These are phyloP conservation scores for Syrmaticus mikado DNA, from an alignment of 2,113 vertebrate genomes.

Conservation along the genomic window DNA sequence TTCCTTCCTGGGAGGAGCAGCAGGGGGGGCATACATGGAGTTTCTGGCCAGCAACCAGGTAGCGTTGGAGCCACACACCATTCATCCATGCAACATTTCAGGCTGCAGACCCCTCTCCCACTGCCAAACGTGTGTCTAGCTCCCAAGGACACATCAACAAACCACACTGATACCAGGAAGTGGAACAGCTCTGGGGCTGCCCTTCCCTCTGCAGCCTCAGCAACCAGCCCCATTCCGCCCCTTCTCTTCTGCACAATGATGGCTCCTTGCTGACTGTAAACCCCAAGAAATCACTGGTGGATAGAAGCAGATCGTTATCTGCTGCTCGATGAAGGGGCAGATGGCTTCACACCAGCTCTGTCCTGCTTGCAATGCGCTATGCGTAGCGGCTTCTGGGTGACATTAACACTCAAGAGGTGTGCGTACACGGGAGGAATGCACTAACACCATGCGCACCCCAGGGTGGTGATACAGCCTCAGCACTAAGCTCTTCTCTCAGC, in stretches of 20 bases:
- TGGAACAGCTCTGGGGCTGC: neutral
- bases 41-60: neutral
- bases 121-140: neutral
- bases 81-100: neutral
- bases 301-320: neutral
- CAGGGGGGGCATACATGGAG: neutral
- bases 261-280: neutral
- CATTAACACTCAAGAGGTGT: neutral
- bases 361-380: neutral
- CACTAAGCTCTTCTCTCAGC: neutral
- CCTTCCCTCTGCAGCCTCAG: neutral
- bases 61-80: neutral
- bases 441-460: rapidly evolving
- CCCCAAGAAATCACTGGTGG: neutral
- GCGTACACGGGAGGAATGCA: neutral
- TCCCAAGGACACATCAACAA: neutral
- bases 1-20: neutral
- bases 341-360: rapidly evolving
- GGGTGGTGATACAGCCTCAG: neutral
- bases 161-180: neutral
- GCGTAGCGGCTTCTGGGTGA: neutral
- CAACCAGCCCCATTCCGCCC: neutral
- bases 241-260: neutral
- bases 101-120: neutral
- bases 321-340: neutral